Evolutionary conservation across 1,140 invertebrate species (phyloP), one percentile per base, ranked within the genome.

Genomic region (Papilio glaucus): DNA sequence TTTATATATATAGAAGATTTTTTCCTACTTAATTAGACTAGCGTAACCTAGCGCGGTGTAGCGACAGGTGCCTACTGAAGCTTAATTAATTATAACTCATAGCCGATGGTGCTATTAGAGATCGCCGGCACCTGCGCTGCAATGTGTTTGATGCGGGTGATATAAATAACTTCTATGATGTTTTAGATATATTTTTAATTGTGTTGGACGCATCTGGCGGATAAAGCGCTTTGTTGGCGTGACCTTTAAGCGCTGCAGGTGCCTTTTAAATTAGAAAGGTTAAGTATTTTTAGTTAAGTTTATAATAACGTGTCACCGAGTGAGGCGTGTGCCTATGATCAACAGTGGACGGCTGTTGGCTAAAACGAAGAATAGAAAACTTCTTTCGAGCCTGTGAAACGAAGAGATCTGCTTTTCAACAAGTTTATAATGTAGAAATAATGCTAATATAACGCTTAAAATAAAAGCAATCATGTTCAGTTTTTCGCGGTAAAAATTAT

Each of bases 111-210:
- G 18, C 45, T 49, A n/a, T n/a, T n/a, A n/a, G n/a, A n/a, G n/a
- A n/a, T n/a, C n/a, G 24, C 6, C 15, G 8, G 18, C 49, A 57
- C 49, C 49, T 57, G 49, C 29, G 2, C 49, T 57, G 9, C 49
- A 57, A 49, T 49, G 15, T 57, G 18, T 53, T 57, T 24, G 21
- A 57, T 4, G 10, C 10, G 49, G 49, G 21, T 57, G 18, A 57
- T 57, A 24, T 57, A 4, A 45, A 45, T 45, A 45, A 45, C 24
- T 57, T 26, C 49, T 57, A 57, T 57, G 7, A 49, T 49, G 10
- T 57, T 57, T 57, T 57, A 57, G 49, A 26, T 57, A 57, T 57
- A 33, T 57, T 57, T 53, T 57, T 57, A 57, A 49, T 57, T 57
- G 12, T 57, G 49, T 24, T 12, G 49, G 21, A 12, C 49, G n/a